Percentiles rank a stretch among this genome's conserved stretches.
These are phyloP conservation scores for Cheilosia pagana DNA, from an alignment of 2,888 invertebrate genomes.

Conservation along the genomic window DNA sequence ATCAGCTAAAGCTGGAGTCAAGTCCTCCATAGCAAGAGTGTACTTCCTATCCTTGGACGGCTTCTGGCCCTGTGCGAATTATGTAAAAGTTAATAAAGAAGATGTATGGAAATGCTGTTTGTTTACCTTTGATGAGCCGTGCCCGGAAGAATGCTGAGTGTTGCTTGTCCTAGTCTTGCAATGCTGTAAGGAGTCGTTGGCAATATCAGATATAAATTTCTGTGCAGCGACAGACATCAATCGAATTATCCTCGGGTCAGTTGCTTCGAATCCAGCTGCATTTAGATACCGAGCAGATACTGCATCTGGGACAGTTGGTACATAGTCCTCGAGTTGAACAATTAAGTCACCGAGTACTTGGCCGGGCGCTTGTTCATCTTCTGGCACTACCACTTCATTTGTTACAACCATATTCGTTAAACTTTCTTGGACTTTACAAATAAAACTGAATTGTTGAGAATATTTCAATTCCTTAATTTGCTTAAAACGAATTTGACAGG, in stretches of 20 bases:
- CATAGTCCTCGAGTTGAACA: constrained; percentile 96
- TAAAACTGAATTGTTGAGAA: not conserved
- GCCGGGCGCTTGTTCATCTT: constrained; percentile 82
- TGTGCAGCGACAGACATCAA: constrained; percentile 97
- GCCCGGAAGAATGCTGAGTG: constrained; percentile 86
- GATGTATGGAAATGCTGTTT: not conserved
- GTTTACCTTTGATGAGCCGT: constrained; percentile 85
- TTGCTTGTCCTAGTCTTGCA: constrained; percentile 96
- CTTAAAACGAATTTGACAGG: constrained; percentile 5
- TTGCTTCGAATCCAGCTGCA: constrained; percentile 95
- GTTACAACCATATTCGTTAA: constrained; percentile 47
- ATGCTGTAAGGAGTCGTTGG: constrained; percentile 98
- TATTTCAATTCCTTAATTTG: not conserved
- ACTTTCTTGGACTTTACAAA: too few relatives aligned
- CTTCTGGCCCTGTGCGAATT: constrained; percentile 84
- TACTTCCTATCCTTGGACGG: constrained; percentile 90
- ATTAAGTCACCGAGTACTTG: constrained; percentile 95
- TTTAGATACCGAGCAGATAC: constrained; percentile 92
- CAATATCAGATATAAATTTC: constrained; percentile 98
- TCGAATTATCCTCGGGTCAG: constrained; percentile 95
- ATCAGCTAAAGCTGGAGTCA: constrained; percentile 96
- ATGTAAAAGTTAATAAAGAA: constrained; percentile 52
- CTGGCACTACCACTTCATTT: constrained; percentile 41
- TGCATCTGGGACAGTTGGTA: constrained; percentile 95
- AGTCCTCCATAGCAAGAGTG: constrained; percentile 97